Evolutionary conservation across 2,888 invertebrate genomes (phyloP).

Genomic region (Drosophila limbata): DNA sequence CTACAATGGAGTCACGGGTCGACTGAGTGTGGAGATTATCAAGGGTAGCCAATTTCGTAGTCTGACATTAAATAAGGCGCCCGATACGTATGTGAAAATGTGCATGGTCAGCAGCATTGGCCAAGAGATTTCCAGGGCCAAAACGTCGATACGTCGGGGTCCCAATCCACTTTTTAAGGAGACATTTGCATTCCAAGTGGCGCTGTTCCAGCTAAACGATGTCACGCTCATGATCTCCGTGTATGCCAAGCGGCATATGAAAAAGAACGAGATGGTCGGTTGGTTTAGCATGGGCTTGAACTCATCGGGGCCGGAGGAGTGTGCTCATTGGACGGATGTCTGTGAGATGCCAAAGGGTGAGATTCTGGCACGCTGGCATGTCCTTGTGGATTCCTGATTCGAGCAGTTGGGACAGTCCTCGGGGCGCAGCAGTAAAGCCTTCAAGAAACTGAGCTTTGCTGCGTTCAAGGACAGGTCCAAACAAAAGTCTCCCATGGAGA

Average conservation of each 20-base stretch:
- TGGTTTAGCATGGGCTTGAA: conserved; percentile 98
- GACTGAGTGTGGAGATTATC: conserved; percentile 94
- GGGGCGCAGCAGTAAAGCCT: conserved; percentile 82
- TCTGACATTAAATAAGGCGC: conserved; percentile 91
- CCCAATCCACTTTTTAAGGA: conserved; percentile 98
- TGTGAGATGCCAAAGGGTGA: conserved; percentile 94
- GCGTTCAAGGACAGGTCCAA: conserved; percentile 84
- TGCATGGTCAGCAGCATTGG: conserved; percentile 96
- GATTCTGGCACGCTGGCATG: conserved; percentile 97
- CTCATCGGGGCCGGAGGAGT: conserved; percentile 96
- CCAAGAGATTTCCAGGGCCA: conserved; percentile 96
- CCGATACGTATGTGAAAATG: conserved; percentile 97
- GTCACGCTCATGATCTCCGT: conserved; percentile 97
- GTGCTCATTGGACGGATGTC: conserved; percentile 97
- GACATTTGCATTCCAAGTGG: conserved; percentile 98
- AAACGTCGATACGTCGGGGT: conserved; percentile 95
- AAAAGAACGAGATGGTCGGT: conserved; percentile 98
- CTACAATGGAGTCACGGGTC: conserved; percentile 96
- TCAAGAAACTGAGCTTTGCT: conserved; percentile 79
- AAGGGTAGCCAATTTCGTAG: conserved; percentile 90
- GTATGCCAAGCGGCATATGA: conserved; percentile 96
- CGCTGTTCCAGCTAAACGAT: conserved; percentile 96
- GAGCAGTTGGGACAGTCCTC: conserved; percentile 85
- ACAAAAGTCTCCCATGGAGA: conserved; percentile 74
- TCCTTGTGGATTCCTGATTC: conserved; percentile 92